Percentiles rank a stretch among this genome's conserved stretches.
phyloP scores from a whole-genome alignment of 2,113 vertebrate species.

The Donacobius atricapilla region DNA sequence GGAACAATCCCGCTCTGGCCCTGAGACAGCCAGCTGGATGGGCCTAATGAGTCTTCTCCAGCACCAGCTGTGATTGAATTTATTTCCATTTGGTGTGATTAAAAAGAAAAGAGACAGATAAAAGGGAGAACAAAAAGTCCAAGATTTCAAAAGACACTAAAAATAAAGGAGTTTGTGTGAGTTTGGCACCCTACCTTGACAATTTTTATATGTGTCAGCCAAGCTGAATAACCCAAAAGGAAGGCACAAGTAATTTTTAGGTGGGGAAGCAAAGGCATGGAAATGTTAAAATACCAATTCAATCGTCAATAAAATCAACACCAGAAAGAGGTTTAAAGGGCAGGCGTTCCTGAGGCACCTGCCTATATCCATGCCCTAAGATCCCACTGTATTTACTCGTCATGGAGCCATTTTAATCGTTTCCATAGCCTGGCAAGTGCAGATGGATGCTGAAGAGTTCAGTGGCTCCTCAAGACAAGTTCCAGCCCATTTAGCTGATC shows the following conservation, averaged over 20 bases:
- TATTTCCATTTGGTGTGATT: constrained; percentile 29
- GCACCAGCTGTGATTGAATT: constrained; percentile 35
- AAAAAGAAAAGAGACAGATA: constrained; percentile 22
- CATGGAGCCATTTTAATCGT: not conserved
- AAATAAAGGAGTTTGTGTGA: constrained; percentile 14
- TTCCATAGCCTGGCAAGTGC: not conserved
- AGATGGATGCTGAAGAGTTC: not conserved
- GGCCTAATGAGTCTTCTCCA: constrained; percentile 20
- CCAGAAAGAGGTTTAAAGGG: not conserved
- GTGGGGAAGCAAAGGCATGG: not conserved
- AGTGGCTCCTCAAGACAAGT: not conserved
- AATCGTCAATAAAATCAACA: not conserved
- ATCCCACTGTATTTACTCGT: not conserved
- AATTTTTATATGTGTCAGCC: not conserved
- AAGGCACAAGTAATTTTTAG: not conserved
- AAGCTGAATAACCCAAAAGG: not conserved
- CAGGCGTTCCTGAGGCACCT: not conserved
- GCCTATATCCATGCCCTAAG: not conserved
- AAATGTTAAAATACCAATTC: not conserved
- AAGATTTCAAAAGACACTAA: constrained; percentile 26
- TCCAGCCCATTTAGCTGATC: not conserved
- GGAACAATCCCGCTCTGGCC: not conserved
- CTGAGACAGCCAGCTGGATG: constrained; percentile 28
- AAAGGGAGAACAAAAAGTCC: constrained; percentile 48
- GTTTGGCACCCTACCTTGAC: constrained; percentile 14